Conservation (phyloP, 2,113 vertebrate species). For the Onychorhynchus coronatus region DNA sequence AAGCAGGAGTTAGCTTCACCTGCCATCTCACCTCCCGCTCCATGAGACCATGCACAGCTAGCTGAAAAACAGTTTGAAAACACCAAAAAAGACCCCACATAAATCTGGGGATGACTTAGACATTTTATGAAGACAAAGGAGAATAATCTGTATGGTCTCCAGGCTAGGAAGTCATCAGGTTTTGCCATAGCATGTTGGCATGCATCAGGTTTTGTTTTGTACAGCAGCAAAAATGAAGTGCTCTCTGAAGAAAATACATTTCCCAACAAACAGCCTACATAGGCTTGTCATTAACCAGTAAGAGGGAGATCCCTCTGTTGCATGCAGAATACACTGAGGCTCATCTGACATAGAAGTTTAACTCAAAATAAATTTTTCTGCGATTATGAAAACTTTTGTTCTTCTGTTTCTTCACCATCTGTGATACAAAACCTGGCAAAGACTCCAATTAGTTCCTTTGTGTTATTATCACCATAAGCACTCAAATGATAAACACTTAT, state of each 20-base stretch:
- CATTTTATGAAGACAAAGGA: not conserved
- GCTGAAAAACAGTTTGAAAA: not conserved
- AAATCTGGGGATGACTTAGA: not conserved
- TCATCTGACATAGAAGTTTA: constrained; percentile 33
- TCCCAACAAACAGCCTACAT: not conserved
- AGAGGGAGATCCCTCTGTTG: not conserved
- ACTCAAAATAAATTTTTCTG: constrained; percentile 10
- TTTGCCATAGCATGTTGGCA: not conserved
- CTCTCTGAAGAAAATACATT: not conserved
- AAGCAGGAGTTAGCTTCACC: not conserved
- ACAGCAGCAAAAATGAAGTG: not conserved
- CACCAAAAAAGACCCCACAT: not conserved
- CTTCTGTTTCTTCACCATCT: constrained; percentile 57
- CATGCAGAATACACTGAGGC: not conserved
- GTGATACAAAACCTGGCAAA: constrained; percentile 49
- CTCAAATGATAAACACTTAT: constrained; percentile 18
- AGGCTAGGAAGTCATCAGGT: not conserved
- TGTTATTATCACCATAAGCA: constrained; percentile 47
- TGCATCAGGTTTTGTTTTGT: not conserved
- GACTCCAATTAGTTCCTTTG: constrained; percentile 32
- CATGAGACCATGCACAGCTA: not conserved
- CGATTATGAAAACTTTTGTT: constrained; percentile 61
- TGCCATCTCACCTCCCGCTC: not conserved
- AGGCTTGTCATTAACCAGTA: not conserved
- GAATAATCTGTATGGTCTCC: not conserved